Base-by-base conservation (phyloP, 2,888 invertebrate genomes). In the Alentia gelatinosa region DNA sequence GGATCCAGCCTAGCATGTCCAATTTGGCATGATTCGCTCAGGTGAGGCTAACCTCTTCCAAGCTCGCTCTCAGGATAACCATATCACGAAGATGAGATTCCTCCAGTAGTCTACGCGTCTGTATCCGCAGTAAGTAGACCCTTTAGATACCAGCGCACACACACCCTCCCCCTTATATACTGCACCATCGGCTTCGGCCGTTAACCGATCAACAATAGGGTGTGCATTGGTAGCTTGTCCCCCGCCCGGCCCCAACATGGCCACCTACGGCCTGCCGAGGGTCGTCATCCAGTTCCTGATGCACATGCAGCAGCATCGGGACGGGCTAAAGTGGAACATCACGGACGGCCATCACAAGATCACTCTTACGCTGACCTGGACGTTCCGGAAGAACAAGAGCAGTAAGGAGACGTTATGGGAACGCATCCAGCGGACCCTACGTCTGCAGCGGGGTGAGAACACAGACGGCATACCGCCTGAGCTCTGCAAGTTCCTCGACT, bases 361-460 rank as follows among this genome's bases (percentile, higher is more conserved):
- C 63, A 93, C 93, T n/a, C 91, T 93, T 30, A 93, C 93, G 15
- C 92, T 93, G 12, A 91, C 92, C 0, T 93, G 93, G 93, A 93
- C 93, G 84, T 93, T 93, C 90, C 90, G 90, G 86, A 75, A 89
- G 30, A 47, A 26, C 86, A 56, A 89, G 9, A 33, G 19, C 47
- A 39, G 88, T 89, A 89, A 91, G 79, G 91, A 91, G 56, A 74
- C 56, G n/a, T 83, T 93, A 33, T 93, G 92, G 92, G 91, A 90
- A 26, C 91, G 90, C 47, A 35, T 93, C 56, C 92, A 92, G 90
- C 89, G 91, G 19, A 91, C 92, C 5, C 68, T 93, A 30, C 91
- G 91, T 42, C 89, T 93, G 26, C 74, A 90, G 26, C n/a, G 56
- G 0, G 56, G 68, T 7, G 75, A 89, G 15, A 50, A 75, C 56